Percentiles rank a stretch among this genome's conserved stretches.
These are phyloP conservation scores for Falco columbarius DNA, from an alignment of 2,797 vertebrate species.

Conservation along the genomic window DNA sequence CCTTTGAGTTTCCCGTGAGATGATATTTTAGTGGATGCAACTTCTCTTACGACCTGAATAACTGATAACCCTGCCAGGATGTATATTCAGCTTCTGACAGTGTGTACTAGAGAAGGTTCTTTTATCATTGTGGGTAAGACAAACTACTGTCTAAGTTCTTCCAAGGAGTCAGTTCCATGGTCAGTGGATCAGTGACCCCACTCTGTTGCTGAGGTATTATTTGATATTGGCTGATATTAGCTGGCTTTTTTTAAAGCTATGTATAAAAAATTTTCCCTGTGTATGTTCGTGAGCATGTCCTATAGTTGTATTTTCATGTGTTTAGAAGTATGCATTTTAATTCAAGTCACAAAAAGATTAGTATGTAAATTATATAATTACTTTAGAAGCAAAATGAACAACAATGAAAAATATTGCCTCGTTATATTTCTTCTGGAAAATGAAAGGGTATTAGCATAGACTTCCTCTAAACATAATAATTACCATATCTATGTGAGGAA, in stretches of 20 bases:
- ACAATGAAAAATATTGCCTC: slow-evolving; percentile 15
- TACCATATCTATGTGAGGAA: background rate
- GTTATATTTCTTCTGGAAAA: slow-evolving; percentile 10
- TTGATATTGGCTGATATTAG: background rate
- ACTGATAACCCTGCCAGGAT: background rate
- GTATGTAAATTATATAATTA: slow-evolving; percentile 25
- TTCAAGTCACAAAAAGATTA: slow-evolving; percentile 43
- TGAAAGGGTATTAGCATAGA: background rate
- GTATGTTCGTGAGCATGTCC: background rate
- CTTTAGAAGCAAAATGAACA: slow-evolving; percentile 15
- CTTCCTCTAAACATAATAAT: slow-evolving; percentile 28
- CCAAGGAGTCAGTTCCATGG: background rate
- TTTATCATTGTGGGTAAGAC: background rate
- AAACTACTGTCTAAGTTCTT: background rate
- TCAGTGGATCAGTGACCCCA: background rate
- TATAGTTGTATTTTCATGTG: background rate
- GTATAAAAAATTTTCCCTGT: background rate
- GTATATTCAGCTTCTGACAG: background rate
- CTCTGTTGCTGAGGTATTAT: background rate
- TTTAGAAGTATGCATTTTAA: slow-evolving; percentile 12
- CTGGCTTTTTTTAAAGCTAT: background rate
- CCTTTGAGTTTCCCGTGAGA: background rate
- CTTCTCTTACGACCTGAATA: background rate
- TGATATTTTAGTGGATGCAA: background rate
- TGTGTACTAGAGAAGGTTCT: background rate